Conservation (phyloP, 2,888 invertebrate species). For the Andrena dorsata region DNA sequence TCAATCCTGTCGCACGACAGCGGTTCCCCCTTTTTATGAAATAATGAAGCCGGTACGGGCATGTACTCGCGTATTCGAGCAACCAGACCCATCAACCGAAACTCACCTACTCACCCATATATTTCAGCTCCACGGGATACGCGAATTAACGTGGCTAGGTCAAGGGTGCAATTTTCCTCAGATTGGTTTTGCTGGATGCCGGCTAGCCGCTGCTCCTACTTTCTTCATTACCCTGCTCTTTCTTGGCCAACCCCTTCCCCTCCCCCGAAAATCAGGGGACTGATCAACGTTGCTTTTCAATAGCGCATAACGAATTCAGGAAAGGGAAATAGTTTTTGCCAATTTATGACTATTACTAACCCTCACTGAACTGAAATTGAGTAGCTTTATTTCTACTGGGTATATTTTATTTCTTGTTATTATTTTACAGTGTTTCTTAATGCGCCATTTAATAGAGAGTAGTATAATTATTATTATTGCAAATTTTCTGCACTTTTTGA, state of each 20-base stretch:
- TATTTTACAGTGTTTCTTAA: too few species aligned
- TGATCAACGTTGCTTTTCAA: neutral
- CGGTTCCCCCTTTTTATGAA: conserved; percentile 62
- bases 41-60: conserved; percentile 50
- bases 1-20: conserved; percentile 70
- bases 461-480: too few species aligned
- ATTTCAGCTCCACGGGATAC: conserved; percentile 55
- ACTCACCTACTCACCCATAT: conserved; percentile 67
- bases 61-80: conserved; percentile 52
- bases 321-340: neutral
- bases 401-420: too few species aligned
- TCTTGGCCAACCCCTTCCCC: neutral
- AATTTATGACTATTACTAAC: too few species aligned
- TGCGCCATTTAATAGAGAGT: too few species aligned
- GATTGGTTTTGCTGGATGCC: conserved; percentile 68
- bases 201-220: conserved; percentile 26
- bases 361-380: too few species aligned
- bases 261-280: neutral
- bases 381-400: too few species aligned
- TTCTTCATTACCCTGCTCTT: conserved; percentile 2
- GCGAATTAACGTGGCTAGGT: conserved; percentile 72
- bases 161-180: conserved; percentile 77
- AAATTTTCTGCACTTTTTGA: too few species aligned
- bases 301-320: neutral
- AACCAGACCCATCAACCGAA: conserved; percentile 68